phyloP scores from a whole-genome alignment of 2,888 invertebrate species.

The Rotaria sp. region DNA sequence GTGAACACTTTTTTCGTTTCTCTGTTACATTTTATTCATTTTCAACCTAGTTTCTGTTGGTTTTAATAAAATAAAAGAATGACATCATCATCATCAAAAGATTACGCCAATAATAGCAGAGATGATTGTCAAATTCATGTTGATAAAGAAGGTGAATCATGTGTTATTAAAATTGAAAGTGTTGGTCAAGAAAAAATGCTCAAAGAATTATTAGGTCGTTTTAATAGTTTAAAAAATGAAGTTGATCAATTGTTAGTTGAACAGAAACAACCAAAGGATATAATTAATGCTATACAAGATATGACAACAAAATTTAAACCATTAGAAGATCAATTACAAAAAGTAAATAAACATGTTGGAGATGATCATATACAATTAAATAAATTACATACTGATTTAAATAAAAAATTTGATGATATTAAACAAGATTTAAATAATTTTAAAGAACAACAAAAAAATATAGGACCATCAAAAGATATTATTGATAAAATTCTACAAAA shows the following conservation, averaged over 20 bases:
- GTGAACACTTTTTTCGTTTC: background rate
- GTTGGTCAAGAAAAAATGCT: background rate
- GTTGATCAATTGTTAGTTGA: background rate
- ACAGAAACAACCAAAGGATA: background rate
- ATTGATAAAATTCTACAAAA: background rate
- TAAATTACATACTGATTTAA: background rate
- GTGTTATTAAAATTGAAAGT: slow-evolving; percentile 20
- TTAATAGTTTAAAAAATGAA: slow-evolving; percentile 21
- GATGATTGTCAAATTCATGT: slow-evolving; percentile 18
- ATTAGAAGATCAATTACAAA: background rate
- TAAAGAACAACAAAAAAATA: background rate
- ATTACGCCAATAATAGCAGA: background rate
- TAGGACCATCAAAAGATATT: background rate
- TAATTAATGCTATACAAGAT: background rate
- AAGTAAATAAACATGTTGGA: background rate
- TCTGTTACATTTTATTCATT: background rate
- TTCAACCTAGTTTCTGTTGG: too few relatives aligned
- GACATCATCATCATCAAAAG: background rate
- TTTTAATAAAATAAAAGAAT: background rate
- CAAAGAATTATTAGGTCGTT: background rate
- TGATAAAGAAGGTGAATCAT: slow-evolving; percentile 26
- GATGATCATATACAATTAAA: background rate
- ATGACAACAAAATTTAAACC: background rate
- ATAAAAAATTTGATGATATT: background rate
- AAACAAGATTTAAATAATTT: background rate